Percentiles rank a stretch among this genome's conserved stretches.
phyloP scores from a whole-genome alignment of 2,888 invertebrate species.

The Rhorus exstirpatorius region DNA sequence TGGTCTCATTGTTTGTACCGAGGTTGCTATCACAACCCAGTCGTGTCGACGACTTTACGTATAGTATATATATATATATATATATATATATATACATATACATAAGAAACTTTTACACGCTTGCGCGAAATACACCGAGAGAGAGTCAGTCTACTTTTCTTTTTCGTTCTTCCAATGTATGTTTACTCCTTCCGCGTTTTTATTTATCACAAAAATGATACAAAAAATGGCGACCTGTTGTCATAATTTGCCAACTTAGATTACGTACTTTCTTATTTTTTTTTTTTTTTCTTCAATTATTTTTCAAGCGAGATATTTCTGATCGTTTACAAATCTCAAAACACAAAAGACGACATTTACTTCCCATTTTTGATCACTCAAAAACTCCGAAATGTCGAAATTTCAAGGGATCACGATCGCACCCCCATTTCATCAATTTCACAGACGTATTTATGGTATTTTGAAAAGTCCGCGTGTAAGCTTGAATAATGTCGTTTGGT shows the following conservation, averaged over 20 bases:
- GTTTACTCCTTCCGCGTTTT: not conserved
- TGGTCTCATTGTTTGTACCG: conserved; percentile 67
- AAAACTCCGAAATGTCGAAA: too few relatives aligned
- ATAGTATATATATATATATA: not conserved
- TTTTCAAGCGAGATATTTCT: too few relatives aligned
- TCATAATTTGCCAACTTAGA: not conserved
- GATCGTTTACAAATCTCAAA: too few relatives aligned
- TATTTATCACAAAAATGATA: not conserved
- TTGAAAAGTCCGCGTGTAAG: too few relatives aligned
- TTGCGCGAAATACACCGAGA: conserved; percentile 29
- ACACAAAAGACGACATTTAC: too few relatives aligned
- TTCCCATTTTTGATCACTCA: too few relatives aligned
- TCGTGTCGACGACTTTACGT: conserved; percentile 35
- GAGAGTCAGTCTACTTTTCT: conserved; percentile 53
- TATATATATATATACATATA: not conserved
- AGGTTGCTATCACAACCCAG: conserved; percentile 76
- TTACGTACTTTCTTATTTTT: not conserved
- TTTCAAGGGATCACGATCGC: too few relatives aligned
- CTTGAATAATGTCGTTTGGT: not conserved
- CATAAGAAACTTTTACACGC: conserved; percentile 4
- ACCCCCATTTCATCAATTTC: too few relatives aligned
- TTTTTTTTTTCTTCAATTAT: not conserved
- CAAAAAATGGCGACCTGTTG: not conserved
- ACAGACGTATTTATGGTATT: too few relatives aligned
- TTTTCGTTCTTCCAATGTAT: conserved; percentile 27